Percentiles rank a stretch among this genome's conserved stretches.
These are phyloP conservation scores for Chromis chromis DNA, from an alignment of 2,797 vertebrate species.

Conservation along the genomic window DNA sequence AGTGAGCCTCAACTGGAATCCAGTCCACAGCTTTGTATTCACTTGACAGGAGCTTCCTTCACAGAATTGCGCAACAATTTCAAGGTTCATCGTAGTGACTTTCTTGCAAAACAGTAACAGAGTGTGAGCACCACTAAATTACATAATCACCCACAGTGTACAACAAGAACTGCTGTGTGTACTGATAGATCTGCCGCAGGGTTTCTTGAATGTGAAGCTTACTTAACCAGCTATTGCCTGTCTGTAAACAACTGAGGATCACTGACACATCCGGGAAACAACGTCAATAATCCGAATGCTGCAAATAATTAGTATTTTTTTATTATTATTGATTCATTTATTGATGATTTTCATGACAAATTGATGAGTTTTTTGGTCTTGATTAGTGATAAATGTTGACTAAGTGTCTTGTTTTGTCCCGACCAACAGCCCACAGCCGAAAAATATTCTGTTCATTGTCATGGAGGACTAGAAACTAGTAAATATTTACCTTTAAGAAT, in stretches of 20 bases:
- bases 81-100: accelerated
- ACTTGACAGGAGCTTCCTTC: not conserved
- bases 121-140: not conserved
- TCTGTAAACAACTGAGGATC: not conserved
- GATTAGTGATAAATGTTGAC: too few relatives aligned
- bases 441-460: too few relatives aligned
- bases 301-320: too few relatives aligned
- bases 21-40: not conserved
- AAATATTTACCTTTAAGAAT: too few relatives aligned
- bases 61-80: not conserved
- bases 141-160: not conserved
- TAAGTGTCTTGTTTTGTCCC: too few relatives aligned
- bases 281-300: too few relatives aligned
- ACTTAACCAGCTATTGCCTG: not conserved
- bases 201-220: not conserved
- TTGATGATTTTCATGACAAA: too few relatives aligned
- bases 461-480: too few relatives aligned
- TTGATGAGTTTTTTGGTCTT: too few relatives aligned
- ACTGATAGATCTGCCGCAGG: not conserved
- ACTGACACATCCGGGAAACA: not conserved
- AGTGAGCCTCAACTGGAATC: not conserved
- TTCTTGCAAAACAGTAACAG: not conserved
- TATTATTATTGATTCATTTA: too few relatives aligned
- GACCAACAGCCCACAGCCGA: too few relatives aligned
- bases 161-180: not conserved